These are phyloP conservation scores for Cyprinodon diabolis DNA, from an alignment of 2,797 vertebrate genomes.

Conservation along the genomic window DNA sequence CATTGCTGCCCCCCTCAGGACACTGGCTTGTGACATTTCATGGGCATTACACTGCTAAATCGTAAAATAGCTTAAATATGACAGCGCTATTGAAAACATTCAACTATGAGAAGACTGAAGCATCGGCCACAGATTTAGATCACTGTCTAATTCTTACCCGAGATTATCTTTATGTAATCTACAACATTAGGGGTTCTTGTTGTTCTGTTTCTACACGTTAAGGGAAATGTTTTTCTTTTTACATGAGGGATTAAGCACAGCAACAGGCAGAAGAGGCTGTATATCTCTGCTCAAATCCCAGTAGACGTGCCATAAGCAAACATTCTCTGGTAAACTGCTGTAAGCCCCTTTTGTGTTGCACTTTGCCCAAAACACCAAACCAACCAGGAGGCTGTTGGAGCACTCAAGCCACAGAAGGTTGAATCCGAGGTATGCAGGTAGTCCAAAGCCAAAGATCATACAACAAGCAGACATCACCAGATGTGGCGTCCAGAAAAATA, in stretches of 20 bases:
- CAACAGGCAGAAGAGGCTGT: background rate
- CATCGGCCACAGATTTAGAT: background rate
- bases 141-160: background rate
- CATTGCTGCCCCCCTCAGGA: too few species aligned
- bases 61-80: too few species aligned
- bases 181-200: background rate
- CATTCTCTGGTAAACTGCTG: conserved; percentile 57
- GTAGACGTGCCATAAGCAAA: conserved; percentile 71
- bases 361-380: conserved; percentile 65
- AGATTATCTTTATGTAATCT: background rate
- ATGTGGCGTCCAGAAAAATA: conserved; percentile 72
- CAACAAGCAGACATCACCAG: conserved; percentile 50
- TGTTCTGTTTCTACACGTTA: conserved; percentile 11
- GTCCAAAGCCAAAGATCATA: conserved; percentile 25
- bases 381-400: conserved; percentile 69
- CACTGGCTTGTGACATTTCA: too few species aligned
- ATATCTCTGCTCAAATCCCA: conserved; percentile 70
- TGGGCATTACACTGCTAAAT: too few species aligned
- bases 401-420: conserved; percentile 80
- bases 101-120: background rate
- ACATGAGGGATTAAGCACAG: conserved; percentile 28
- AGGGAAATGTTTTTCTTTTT: conserved; percentile 1
- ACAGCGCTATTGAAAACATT: background rate
- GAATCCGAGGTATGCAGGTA: conserved; percentile 72
- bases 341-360: conserved; percentile 47